Conservation (phyloP, 2,797 vertebrate species). For the Botia kubotai region DNA sequence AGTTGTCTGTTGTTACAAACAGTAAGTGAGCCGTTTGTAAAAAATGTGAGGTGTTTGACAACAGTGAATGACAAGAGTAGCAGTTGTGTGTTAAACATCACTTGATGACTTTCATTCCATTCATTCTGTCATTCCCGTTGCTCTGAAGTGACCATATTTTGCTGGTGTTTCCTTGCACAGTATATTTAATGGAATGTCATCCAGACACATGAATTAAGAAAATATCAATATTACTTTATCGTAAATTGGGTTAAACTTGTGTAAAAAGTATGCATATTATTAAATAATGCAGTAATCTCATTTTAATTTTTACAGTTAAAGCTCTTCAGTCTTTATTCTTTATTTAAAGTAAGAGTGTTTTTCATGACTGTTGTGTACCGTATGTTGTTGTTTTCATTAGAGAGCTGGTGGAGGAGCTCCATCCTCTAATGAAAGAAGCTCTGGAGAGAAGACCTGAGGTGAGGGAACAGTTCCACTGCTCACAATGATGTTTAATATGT, state of each 20-base stretch:
- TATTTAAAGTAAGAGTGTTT: neutral
- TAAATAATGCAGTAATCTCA: too few relatives aligned
- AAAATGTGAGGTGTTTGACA: neutral
- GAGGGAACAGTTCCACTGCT: conserved; percentile 10
- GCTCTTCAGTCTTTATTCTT: too few relatives aligned
- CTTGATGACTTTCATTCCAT: conserved; percentile 61
- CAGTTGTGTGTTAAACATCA: conserved; percentile 68
- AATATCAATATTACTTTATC: too few relatives aligned
- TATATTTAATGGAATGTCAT: conserved; percentile 53
- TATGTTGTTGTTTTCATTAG: conserved; percentile 60
- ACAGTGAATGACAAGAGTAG: neutral
- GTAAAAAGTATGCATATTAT: too few relatives aligned
- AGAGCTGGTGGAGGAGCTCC: conserved; percentile 94
- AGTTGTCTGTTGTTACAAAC: neutral
- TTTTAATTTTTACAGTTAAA: too few relatives aligned
- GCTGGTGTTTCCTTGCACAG: neutral
- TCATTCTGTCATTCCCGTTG: conserved; percentile 44
- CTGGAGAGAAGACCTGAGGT: conserved; percentile 91
- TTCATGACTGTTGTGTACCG: neutral
- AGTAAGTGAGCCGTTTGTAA: neutral
- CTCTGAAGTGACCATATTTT: conserved; percentile 41
- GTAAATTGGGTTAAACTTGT: too few relatives aligned
- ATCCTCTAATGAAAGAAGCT: conserved; percentile 97
- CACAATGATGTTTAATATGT: neutral
- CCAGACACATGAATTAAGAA: neutral